Evolutionary conservation across 1,140 invertebrate species (phyloP), one percentile per base, ranked within the genome.

Genomic region (Thaumatotibia leucotreta): DNA sequence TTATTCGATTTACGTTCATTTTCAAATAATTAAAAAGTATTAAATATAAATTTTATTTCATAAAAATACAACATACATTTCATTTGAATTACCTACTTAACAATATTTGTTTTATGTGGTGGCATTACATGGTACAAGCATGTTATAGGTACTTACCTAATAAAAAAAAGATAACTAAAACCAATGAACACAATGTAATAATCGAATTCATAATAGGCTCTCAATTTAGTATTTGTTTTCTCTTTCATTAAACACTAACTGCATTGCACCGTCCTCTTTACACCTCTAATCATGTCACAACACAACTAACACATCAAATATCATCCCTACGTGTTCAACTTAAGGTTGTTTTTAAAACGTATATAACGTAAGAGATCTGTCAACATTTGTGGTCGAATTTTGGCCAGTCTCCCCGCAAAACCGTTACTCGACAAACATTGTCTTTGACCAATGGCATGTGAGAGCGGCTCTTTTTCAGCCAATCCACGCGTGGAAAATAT

Each of bases 391-490:
- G 87, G 85, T 84, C 72, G 79, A 70, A 73, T 83, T 84, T 84
- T 77, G 83, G 79, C 84, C 84, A 83, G 85, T 87, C 84, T 83
- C 84, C 84, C 86, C 84, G 84, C 77, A 84, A 77, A 77, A 83
- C 78, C 79, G 82, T 83, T 87, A 85, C 78, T 80, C 83, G 70
- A 82, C 83, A 83, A 87, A 86, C 77, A 86, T 89, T 88, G 87
- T 89, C 80, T 89, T 87, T 89, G 86, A 83, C 87, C 87, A 89
- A 89, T 89, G 83, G 87, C 70, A 86, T 74, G 78, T 82, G 74
- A 81, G 79, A 78, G 72, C 74, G 63, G 70, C 71, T 76, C 79
- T 79, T 88, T 89, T 87, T 77, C 81, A 84, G 78, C 87, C 87
- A 89, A 89, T 88, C 74, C 73, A 82, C 65, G 75, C 66, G 70